Percentiles rank a stretch among this genome's conserved stretches.
Evolutionary conservation across 2,797 vertebrate genomes (phyloP).

Genomic region (Gallinago stenura): DNA sequence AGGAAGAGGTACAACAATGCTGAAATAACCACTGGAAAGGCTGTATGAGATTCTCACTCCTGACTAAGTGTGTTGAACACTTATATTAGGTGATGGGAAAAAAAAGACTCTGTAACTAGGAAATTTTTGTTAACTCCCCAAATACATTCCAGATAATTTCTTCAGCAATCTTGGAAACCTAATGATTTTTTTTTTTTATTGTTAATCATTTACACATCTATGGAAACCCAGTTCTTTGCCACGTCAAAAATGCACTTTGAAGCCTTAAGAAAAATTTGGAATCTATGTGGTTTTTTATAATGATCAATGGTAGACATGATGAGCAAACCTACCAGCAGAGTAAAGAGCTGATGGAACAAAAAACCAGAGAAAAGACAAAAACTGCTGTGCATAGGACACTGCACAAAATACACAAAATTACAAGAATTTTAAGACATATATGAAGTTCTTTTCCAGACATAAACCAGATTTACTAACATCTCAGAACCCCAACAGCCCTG

Average conservation of each 20-base stretch:
- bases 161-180: neutral
- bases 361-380: neutral
- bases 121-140: neutral
- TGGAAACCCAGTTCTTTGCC: neutral
- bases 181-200: neutral
- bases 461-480: neutral
- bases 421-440: neutral
- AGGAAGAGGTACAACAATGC: neutral
- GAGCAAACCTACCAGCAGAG: neutral
- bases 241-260: neutral
- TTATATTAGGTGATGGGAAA: neutral
- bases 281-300: neutral
- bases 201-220: neutral
- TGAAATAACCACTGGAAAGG: neutral
- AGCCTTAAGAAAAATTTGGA: neutral
- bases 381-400: neutral
- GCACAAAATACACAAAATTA: neutral
- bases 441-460: neutral
- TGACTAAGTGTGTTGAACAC: rapidly evolving
- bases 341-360: neutral
- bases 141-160: neutral
- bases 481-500: neutral
- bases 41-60: neutral
- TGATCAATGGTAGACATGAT: rapidly evolving
- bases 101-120: neutral